These are phyloP conservation scores for Diarsia mendica DNA, from an alignment of 2,888 invertebrate species.

Conservation along the genomic window DNA sequence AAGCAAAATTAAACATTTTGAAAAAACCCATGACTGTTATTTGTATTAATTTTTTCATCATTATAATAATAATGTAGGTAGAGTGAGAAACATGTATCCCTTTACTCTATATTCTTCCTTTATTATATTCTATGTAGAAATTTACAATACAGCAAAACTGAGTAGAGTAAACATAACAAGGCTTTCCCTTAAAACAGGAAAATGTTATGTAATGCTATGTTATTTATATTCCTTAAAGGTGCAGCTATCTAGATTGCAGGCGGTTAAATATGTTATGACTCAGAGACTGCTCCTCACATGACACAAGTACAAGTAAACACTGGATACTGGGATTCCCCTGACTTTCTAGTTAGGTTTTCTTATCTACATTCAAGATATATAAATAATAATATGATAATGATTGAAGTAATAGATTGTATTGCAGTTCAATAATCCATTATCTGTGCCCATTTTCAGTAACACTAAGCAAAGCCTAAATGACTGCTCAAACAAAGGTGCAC, in stretches of 20 bases:
- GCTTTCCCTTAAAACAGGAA: background rate
- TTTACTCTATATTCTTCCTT: background rate
- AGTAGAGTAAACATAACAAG: background rate
- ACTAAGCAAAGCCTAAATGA: background rate
- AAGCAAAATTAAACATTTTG: no score
- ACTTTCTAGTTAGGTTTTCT: background rate
- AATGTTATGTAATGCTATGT: background rate
- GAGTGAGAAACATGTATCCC: background rate
- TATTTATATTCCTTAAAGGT: background rate
- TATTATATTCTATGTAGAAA: background rate
- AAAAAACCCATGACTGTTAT: no score
- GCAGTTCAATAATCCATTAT: background rate
- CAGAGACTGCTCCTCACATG: background rate
- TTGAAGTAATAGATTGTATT: background rate
- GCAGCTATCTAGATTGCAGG: background rate
- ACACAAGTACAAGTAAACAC: background rate
- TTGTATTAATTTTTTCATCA: no score
- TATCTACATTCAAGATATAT: slow-evolving; percentile 3
- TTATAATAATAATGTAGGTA: background rate
- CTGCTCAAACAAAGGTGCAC: background rate
- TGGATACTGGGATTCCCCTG: background rate
- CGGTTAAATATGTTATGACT: background rate
- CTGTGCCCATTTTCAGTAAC: background rate
- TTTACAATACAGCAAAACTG: background rate
- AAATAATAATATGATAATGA: background rate